phyloP scores from a whole-genome alignment of 2,888 invertebrate species.

The Plagodis dolabraria region DNA sequence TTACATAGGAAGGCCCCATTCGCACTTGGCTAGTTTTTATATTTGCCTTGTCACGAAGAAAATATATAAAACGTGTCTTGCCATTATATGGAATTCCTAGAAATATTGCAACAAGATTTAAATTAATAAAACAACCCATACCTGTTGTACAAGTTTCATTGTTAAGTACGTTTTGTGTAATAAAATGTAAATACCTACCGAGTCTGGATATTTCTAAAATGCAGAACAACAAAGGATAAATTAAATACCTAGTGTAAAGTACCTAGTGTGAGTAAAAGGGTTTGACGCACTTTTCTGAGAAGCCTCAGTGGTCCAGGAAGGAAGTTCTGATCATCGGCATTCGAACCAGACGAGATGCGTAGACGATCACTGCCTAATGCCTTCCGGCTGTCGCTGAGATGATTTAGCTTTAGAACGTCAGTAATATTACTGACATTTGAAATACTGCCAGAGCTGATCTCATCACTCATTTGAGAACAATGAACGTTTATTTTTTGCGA shows the following conservation, averaged over 20 bases:
- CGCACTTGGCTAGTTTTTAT: too few relatives aligned
- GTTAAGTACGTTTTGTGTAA: too few relatives aligned
- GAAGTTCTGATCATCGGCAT: slow-evolving; percentile 37
- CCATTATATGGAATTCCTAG: too few relatives aligned
- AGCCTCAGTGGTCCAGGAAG: slow-evolving; percentile 26
- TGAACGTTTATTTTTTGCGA: slow-evolving; percentile 34
- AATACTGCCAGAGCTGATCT: slow-evolving; percentile 66
- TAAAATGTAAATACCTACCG: background rate
- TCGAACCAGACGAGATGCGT: slow-evolving; percentile 34
- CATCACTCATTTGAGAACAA: slow-evolving; percentile 57
- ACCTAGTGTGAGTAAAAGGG: slow-evolving; percentile 9
- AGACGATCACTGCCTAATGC: slow-evolving; percentile 37
- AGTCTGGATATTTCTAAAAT: slow-evolving; percentile 5
- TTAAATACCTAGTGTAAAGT: slow-evolving; percentile 12
- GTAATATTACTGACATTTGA: slow-evolving; percentile 57
- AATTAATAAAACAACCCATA: too few relatives aligned
- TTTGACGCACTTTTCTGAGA: slow-evolving; percentile 34
- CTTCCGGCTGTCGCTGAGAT: slow-evolving; percentile 48
- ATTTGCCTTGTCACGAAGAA: too few relatives aligned
- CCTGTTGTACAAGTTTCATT: too few relatives aligned
- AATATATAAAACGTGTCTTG: too few relatives aligned
- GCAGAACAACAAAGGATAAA: slow-evolving; percentile 5
- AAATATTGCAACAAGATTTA: too few relatives aligned
- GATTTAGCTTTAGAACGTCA: slow-evolving; percentile 44
- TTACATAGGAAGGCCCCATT: too few relatives aligned